These are phyloP conservation scores for Heliopora coerulea DNA, from an alignment of 92 coral and sea anemone species.

Conservation along the genomic window DNA sequence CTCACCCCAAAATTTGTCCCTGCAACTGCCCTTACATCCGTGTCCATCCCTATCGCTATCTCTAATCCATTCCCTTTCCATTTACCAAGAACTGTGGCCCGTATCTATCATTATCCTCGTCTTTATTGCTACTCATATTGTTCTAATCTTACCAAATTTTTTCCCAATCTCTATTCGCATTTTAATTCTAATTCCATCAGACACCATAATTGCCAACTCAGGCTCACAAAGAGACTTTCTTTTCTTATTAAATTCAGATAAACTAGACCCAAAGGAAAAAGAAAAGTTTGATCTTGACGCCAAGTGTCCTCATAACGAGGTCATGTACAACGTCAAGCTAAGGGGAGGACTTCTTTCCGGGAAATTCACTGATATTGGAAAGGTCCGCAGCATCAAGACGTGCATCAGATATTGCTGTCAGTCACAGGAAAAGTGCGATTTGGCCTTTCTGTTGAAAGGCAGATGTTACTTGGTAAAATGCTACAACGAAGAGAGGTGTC, in stretches of 20 bases:
- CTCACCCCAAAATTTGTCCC: too few species aligned
- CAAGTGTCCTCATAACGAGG: constrained; percentile 97
- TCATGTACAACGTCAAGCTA: constrained; percentile 95
- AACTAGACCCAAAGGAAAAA: constrained; percentile 61
- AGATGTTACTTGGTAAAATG: constrained; percentile 96
- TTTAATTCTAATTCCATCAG: too few species aligned
- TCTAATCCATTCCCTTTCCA: too few species aligned
- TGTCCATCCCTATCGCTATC: too few species aligned
- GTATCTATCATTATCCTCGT: too few species aligned
- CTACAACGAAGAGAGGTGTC: constrained; percentile 93
- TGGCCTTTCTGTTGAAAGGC: constrained; percentile 87
- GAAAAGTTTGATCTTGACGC: constrained; percentile 84
- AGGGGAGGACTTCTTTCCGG: constrained; percentile 93
- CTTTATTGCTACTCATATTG: too few species aligned
- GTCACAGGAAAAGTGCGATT: constrained; percentile 78
- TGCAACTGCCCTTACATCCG: too few species aligned
- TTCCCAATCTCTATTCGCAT: too few species aligned
- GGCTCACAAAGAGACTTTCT: too few species aligned
- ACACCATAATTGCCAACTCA: too few species aligned
- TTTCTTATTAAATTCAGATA: constrained; percentile 46
- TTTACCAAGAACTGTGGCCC: too few species aligned
- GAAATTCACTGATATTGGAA: constrained; percentile 93
- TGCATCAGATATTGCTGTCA: constrained; percentile 90
- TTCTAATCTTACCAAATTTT: too few species aligned
- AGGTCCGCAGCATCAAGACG: constrained; percentile 59